phyloP scores from a whole-genome alignment of 1,140 invertebrate species.

The Cataglyphis hispanica region DNA sequence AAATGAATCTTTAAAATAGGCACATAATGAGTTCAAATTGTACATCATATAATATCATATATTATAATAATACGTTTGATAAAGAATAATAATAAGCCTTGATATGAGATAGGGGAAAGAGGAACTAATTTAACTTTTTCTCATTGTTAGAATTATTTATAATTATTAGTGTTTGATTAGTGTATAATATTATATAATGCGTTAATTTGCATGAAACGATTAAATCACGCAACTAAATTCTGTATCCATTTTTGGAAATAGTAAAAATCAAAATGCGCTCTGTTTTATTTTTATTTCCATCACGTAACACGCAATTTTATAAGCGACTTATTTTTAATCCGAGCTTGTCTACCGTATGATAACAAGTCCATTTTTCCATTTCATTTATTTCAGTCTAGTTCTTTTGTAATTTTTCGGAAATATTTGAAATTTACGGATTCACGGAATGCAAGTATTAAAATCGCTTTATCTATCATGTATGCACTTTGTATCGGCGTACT shows the following conservation, averaged over 20 bases:
- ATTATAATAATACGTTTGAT: neutral
- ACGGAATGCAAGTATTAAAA: conserved; percentile 34
- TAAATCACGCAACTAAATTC: neutral
- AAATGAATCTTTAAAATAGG: neutral
- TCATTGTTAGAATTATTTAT: neutral
- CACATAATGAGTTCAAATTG: neutral
- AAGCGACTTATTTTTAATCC: conserved; percentile 53
- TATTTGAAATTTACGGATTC: conserved; percentile 46
- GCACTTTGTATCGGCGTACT: neutral
- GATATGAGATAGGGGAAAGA: neutral
- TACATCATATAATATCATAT: neutral
- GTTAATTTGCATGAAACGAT: neutral
- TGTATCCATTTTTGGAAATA: neutral
- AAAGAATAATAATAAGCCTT: neutral
- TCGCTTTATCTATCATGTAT: conserved; percentile 32
- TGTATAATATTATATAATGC: neutral
- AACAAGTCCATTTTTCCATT: conserved; percentile 49
- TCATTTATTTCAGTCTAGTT: conserved; percentile 26
- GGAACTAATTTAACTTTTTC: neutral
- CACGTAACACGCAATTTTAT: neutral
- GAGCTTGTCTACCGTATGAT: conserved; percentile 1
- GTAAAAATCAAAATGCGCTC: neutral
- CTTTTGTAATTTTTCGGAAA: conserved; percentile 20
- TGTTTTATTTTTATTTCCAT: neutral
- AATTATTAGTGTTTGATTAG: neutral